Percentiles rank a stretch among this genome's conserved stretches.
These are phyloP conservation scores for Cantharis nigra DNA, from an alignment of 2,888 invertebrate species.

Conservation along the genomic window DNA sequence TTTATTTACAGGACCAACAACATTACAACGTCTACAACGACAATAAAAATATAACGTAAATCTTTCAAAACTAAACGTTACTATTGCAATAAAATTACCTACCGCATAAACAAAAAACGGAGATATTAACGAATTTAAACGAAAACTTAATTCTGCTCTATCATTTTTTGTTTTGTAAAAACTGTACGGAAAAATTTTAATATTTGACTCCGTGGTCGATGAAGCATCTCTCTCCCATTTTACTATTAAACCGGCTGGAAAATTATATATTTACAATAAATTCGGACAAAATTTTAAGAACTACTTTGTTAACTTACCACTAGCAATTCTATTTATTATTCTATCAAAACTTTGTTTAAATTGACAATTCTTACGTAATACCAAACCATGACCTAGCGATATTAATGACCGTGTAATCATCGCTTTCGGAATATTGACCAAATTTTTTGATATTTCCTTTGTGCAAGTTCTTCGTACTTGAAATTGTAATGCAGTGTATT, in stretches of 20 bases:
- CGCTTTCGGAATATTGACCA: neutral
- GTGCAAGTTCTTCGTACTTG: slow-evolving; percentile 15
- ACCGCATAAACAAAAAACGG: slow-evolving; percentile 7
- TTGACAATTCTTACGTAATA: slow-evolving; percentile 6
- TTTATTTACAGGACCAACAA: neutral
- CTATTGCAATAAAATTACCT: slow-evolving; percentile 4
- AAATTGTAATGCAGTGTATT: slow-evolving; percentile 24
- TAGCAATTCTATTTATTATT: neutral
- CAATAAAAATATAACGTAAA: neutral
- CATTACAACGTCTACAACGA: neutral
- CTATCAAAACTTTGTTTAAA: slow-evolving; percentile 15
- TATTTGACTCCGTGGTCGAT: neutral
- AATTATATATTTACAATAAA: neutral
- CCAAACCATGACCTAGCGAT: slow-evolving; percentile 6
- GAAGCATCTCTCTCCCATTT: slow-evolving; percentile 11
- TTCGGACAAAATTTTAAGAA: neutral
- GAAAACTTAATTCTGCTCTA: neutral
- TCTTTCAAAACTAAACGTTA: slow-evolving; percentile 2
- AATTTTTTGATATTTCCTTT: neutral
- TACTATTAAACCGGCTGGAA: slow-evolving; percentile 5
- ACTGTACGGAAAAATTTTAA: neutral
- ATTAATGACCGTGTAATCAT: neutral
- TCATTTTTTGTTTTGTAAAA: neutral
- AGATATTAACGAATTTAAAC: neutral
- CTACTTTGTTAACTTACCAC: neutral